Percentiles rank a stretch among this genome's conserved stretches.
Conservation (phyloP, 2,888 invertebrate genomes). For the Gymnocheta viridis region DNA sequence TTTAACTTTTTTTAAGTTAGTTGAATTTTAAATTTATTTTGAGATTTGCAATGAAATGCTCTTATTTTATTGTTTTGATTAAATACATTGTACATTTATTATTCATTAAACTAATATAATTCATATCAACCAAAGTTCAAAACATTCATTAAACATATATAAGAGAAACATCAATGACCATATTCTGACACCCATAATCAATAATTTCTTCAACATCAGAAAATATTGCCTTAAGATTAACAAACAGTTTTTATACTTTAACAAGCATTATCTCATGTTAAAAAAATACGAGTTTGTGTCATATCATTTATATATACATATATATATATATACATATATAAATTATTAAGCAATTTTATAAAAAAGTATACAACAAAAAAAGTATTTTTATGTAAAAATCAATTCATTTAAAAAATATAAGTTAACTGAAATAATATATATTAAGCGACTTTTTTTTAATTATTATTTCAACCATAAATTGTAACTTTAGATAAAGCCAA, state of each 20-base stretch:
- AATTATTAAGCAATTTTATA: background rate
- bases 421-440: background rate
- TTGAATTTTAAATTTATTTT: background rate
- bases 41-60: background rate
- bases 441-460: background rate
- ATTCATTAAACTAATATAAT: slow-evolving; percentile 22
- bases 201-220: background rate
- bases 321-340: no score
- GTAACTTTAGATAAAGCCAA: background rate
- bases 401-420: background rate
- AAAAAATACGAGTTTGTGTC: background rate
- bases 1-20: no score
- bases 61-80: slow-evolving; percentile 19
- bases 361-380: background rate
- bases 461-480: background rate
- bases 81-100: slow-evolving; percentile 60
- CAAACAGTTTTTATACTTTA: background rate
- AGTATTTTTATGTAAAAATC: background rate
- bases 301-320: background rate
- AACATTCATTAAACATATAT: background rate
- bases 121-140: slow-evolving; percentile 23
- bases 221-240: no score
- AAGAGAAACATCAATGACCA: background rate
- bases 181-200: no score
- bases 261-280: background rate